Evolutionary conservation across 1,140 invertebrate species (phyloP), one percentile per base, ranked within the genome.

Genomic region (Varroa destructor): DNA sequence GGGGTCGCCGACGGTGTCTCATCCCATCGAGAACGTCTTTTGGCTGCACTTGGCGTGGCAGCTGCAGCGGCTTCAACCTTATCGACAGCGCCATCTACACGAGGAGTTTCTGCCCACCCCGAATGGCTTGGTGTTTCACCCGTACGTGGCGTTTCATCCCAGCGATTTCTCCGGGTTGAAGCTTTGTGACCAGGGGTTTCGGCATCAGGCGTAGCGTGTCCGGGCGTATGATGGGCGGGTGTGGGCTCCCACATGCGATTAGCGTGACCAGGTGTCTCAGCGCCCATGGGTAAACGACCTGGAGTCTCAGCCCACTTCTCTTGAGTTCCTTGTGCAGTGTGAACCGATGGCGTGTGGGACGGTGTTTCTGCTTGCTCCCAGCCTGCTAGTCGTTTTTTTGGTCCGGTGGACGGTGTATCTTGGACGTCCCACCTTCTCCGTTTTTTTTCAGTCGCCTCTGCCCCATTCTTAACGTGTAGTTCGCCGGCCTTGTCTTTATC

Each of bases 81-180:
- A 78, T 93, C 91, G 1, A 83, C 82, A 6, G 75, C 78, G 70
- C 94, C 84, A 78, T 97, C 93, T 0, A 93, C 93, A 73, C 91
- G 86, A 0, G 96, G 96, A 0, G 96, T 99, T 82, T 99, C 96
- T 12, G 95, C 93, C 89, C 96, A 98, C 25, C 92, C 92, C 78
- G 89, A 91, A 80, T 96, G 91, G 0, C 90, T 92, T 3, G 93
- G 93, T 1, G 93, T 97, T 82, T 96, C 93, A 87, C 87, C 87
- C 14, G 93, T 96, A 83, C 93, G 95, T 0, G 96, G 95, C 1
- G 96, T 99, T 82, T 99, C 96, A 83, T 99, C 97, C 96, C 96
- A 99, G 73, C 97, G 86, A 82, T 99, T 99, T 72, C 94, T 84
- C 25, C 93, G 81, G 25, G 86, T 86, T 37, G 86, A 86, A 10